phyloP scores from a whole-genome alignment of 2,113 vertebrate genomes.

The Cololabis saira region DNA sequence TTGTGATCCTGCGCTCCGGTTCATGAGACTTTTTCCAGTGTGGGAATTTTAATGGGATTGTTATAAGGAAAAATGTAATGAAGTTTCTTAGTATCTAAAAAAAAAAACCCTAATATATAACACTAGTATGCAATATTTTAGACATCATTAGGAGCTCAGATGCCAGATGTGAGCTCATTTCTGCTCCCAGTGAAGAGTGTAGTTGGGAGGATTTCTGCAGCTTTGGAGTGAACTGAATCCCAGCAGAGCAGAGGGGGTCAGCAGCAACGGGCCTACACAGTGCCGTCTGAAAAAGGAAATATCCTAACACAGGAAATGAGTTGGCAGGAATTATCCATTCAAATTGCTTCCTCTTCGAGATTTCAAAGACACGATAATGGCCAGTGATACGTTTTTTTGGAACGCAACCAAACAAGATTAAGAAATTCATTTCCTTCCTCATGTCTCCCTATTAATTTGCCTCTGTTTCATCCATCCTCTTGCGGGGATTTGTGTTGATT shows the following conservation, averaged over 20 bases:
- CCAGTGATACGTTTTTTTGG: constrained; percentile 76
- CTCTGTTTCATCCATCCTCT: constrained; percentile 45
- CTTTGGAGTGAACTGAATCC: constrained; percentile 29
- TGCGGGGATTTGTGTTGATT: constrained; percentile 63
- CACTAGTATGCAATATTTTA: not conserved
- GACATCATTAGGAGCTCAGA: not conserved
- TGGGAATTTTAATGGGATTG: not conserved
- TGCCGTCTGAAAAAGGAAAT: constrained; percentile 71
- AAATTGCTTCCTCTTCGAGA: constrained; percentile 81
- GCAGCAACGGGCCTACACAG: constrained; percentile 22
- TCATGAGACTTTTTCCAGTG: not conserved
- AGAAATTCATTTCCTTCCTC: constrained; percentile 73
- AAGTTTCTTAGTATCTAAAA: not conserved
- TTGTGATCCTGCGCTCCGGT: not conserved
- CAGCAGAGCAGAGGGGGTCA: constrained; percentile 39
- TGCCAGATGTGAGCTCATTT: not conserved
- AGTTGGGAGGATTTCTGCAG: constrained; percentile 14
- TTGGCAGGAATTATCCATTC: constrained; percentile 80
- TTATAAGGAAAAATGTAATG: not conserved
- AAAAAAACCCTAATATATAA: not conserved
- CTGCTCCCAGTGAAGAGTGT: not conserved
- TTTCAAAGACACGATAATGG: constrained; percentile 74
- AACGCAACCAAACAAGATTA: constrained; percentile 67
- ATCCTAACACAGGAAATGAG: constrained; percentile 82
- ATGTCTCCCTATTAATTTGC: constrained; percentile 61